Percentiles rank a stretch among this genome's conserved stretches.
phyloP scores from a whole-genome alignment of 2,888 invertebrate genomes.

The Spilosoma lubricipeda region DNA sequence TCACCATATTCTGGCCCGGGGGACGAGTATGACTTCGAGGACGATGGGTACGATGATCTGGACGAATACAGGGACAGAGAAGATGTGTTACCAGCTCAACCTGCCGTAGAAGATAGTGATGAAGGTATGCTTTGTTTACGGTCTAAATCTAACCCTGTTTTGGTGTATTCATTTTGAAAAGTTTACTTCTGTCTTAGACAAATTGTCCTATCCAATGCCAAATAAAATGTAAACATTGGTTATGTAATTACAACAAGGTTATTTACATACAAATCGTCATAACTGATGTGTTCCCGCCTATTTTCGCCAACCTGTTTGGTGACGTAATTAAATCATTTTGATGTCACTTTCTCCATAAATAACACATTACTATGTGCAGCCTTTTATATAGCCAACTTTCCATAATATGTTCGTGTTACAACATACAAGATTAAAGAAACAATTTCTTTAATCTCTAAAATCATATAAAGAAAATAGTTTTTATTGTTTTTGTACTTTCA shows the following conservation, averaged over 20 bases:
- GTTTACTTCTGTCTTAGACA: constrained; percentile 39
- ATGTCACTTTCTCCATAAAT: constrained; percentile 72
- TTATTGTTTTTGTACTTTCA: neutral
- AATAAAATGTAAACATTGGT: constrained; percentile 66
- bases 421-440: neutral
- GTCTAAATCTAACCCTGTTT: constrained; percentile 65
- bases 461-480: neutral
- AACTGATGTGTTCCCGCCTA: constrained; percentile 73
- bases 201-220: constrained; percentile 41
- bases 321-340: constrained; percentile 73
- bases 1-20: constrained; percentile 89
- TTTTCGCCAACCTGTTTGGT: constrained; percentile 64
- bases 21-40: constrained; percentile 91
- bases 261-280: constrained; percentile 48
- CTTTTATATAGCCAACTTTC: constrained; percentile 32
- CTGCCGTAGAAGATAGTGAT: constrained; percentile 87
- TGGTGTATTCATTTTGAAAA: constrained; percentile 63
- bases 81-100: constrained; percentile 82
- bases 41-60: constrained; percentile 89
- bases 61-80: constrained; percentile 90
- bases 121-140: constrained; percentile 85
- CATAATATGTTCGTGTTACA: constrained; percentile 16
- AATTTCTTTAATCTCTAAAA: neutral
- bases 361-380: constrained; percentile 21
- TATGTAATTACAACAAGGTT: constrained; percentile 69